Conservation (phyloP, 1,140 invertebrate species). For the Neotoxoptera formosana region DNA sequence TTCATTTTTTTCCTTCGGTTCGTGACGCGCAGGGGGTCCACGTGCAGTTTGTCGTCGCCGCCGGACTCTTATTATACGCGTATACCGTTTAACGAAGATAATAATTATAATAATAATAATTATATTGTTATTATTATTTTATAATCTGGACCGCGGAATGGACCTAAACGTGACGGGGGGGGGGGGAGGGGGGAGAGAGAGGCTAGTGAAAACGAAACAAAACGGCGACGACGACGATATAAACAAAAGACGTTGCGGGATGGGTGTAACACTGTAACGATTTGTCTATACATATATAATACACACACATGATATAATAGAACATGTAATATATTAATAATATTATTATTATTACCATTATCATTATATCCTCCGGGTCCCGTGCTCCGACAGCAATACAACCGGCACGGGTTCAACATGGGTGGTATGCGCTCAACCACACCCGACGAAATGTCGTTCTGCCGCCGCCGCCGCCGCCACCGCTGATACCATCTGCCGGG, state of each 20-base stretch:
- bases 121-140: neutral
- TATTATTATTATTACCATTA: neutral
- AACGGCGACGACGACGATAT: neutral
- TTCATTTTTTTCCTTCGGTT: neutral
- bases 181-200: no score
- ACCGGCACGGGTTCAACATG: constrained; percentile 55
- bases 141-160: neutral
- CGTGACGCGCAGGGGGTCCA: neutral
- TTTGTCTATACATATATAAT: neutral
- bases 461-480: neutral
- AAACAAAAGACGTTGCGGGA: constrained; percentile 27
- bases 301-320: neutral
- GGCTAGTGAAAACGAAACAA: neutral
- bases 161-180: neutral
- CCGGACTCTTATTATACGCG: neutral
- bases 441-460: constrained; percentile 48
- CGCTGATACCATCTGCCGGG: constrained; percentile 34
- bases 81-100: neutral
- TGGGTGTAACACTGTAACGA: constrained; percentile 38
- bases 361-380: constrained; percentile 47
- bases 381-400: constrained; percentile 31
- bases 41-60: constrained; percentile 5
- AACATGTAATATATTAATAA: neutral
- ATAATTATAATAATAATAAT: neutral
- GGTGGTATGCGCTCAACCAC: constrained; percentile 47